Percentiles rank a stretch among this genome's conserved stretches.
phyloP scores from a whole-genome alignment of 2,113 vertebrate genomes.

The Sturnira hondurensis region DNA sequence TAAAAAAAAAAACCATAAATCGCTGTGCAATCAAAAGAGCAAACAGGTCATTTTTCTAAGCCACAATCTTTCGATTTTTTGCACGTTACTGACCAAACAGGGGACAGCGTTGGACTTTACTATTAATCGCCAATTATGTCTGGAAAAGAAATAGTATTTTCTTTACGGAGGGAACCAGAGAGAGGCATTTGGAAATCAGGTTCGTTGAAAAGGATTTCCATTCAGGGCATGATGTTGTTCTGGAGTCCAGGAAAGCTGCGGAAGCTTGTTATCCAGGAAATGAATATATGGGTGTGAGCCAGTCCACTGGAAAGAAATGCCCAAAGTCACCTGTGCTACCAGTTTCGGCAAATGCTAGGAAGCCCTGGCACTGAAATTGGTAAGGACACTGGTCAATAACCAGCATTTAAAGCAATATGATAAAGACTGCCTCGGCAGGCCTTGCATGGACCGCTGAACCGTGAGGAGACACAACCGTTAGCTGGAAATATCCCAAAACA shows the following conservation, averaged over 20 bases:
- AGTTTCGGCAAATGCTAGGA: too few species aligned
- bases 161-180: neutral
- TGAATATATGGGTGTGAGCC: fast-evolving
- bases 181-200: neutral
- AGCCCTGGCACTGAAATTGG: fast-evolving
- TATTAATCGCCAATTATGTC: too few species aligned
- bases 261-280: too few species aligned
- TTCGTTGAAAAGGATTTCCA: neutral
- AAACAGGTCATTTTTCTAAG: neutral
- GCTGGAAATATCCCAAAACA: neutral
- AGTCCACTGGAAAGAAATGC: fast-evolving
- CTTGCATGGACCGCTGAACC: neutral
- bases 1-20: neutral
- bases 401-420: too few species aligned
- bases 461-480: too few species aligned
- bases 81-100: neutral
- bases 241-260: neutral
- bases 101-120: too few species aligned
- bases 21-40: neutral
- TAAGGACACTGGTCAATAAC: neutral
- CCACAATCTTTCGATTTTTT: neutral
- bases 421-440: fast-evolving
- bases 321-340: neutral
- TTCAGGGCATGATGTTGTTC: neutral
- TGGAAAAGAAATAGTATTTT: too few species aligned